A percentile compares a stretch with the other conserved stretches of the same genome.
These are phyloP conservation scores for Drosophila yakuba DNA, from an alignment of 1,140 invertebrate species.

Conservation along the genomic window DNA sequence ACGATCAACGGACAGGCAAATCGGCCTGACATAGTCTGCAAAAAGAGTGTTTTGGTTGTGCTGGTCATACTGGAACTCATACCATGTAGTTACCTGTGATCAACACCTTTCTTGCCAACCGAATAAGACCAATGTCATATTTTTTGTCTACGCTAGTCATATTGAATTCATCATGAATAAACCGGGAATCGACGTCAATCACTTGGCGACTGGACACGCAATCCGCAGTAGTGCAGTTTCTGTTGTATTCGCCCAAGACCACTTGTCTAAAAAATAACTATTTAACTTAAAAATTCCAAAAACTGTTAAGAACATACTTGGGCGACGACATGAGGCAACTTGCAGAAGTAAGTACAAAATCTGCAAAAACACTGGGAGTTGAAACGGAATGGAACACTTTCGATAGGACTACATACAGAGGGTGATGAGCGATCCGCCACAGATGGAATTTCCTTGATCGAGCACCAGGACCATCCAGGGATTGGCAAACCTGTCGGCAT, in stretches of 20 bases:
- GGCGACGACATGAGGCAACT: background rate
- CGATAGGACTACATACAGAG: background rate
- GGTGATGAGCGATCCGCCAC: background rate
- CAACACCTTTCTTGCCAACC: background rate
- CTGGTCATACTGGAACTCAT: too few species aligned
- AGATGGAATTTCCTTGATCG: too few species aligned
- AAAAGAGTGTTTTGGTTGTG: background rate
- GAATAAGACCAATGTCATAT: background rate
- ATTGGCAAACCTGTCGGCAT: background rate
- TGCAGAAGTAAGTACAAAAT: background rate
- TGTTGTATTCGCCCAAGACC: background rate
- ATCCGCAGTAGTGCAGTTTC: background rate
- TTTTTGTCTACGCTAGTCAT: rapidly evolving
- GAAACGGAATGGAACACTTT: background rate
- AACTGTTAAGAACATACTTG: background rate
- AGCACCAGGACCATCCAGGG: background rate
- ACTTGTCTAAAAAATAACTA: background rate
- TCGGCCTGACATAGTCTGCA: background rate
- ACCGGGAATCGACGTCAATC: background rate
- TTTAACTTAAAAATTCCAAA: background rate
- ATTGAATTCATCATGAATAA: background rate
- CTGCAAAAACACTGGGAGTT: background rate
- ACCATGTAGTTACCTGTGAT: background rate
- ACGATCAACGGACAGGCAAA: background rate
- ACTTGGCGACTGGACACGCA: background rate